Evolutionary conservation across 1,140 invertebrate species (phyloP), one percentile per base, ranked within the genome.

Genomic region (Drosophila punjabiensis): DNA sequence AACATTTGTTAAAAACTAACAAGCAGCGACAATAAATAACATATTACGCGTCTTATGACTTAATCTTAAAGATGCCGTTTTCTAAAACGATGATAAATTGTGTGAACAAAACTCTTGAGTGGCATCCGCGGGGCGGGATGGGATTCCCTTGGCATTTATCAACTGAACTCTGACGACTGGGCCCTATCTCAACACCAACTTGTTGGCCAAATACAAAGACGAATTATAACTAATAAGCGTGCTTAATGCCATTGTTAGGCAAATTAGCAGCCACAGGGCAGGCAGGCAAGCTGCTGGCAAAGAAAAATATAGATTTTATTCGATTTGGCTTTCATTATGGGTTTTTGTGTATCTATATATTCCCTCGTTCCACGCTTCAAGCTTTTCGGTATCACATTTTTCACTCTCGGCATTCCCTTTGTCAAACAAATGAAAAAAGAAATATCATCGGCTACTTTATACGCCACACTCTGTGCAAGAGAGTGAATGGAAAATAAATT

Each of bases 141-240:
- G 55, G 30, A 55, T 18, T 20, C 35, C 48, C 64, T 41, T 63
- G 66, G 65, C 66, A 81, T 89, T 81, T 64, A 85, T 85, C 78
- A 89, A 53, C 41, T n/a, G 30, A 73, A 16, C 20, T 59, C 47
- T 43, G 48, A 47, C 41, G 48, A 50, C 16, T 59, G 45, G 39
- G 45, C 55, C 69, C 68, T 71, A 58, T 39, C 59, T 47, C 28
- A 75, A 71, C 73, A 58, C 43, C 39, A 62, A 67, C 61, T 74
- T 88, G 69, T 82, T 82, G 75, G 65, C 79, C 50, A 87, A 87
- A 82, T 68, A 87, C 79, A 82, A 82, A 69, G 59, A 65, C 60
- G 64, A 71, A 84, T 89, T 89, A 89, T 79, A 88, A 62, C 84
- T 85, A 85, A 86, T 86, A 82, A 79, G 65, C 79, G 63, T 84